These are phyloP conservation scores for Plusia festucae DNA, from an alignment of 2,888 invertebrate genomes.

Conservation along the genomic window DNA sequence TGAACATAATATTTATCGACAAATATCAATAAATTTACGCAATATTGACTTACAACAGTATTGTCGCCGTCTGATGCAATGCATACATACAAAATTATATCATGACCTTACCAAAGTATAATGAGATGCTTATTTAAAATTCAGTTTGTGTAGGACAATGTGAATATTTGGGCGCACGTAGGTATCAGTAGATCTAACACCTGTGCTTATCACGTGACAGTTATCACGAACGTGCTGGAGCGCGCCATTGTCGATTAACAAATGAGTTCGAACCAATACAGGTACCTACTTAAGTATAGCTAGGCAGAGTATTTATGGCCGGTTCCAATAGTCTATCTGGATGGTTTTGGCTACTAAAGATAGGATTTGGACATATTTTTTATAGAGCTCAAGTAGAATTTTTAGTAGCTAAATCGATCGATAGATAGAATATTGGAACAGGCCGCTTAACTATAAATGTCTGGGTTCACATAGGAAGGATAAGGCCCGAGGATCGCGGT, in stretches of 20 bases:
- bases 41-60: not conserved
- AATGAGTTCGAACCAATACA: not conserved
- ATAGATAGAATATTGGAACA: no score
- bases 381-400: no score
- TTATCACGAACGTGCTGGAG: conserved; percentile 34
- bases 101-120: not conserved
- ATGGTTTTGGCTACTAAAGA: no score
- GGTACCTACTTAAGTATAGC: not conserved
- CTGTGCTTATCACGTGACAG: conserved; percentile 30
- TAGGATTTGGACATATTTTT: no score
- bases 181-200: conserved; percentile 37
- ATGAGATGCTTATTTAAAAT: conserved; percentile 27
- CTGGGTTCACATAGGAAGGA: not conserved
- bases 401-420: no score
- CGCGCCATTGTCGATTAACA: conserved; percentile 22
- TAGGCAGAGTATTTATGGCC: not conserved
- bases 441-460: not conserved
- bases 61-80: not conserved
- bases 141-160: conserved; percentile 20
- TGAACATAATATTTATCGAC: no score
- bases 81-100: not conserved
- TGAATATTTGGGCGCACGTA: conserved; percentile 22
- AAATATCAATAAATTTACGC: no score
- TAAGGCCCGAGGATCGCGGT: not conserved
- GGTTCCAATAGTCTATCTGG: no score